Conservation (phyloP, 2,797 vertebrate genomes). For the Aselliscus stoliczkanus region DNA sequence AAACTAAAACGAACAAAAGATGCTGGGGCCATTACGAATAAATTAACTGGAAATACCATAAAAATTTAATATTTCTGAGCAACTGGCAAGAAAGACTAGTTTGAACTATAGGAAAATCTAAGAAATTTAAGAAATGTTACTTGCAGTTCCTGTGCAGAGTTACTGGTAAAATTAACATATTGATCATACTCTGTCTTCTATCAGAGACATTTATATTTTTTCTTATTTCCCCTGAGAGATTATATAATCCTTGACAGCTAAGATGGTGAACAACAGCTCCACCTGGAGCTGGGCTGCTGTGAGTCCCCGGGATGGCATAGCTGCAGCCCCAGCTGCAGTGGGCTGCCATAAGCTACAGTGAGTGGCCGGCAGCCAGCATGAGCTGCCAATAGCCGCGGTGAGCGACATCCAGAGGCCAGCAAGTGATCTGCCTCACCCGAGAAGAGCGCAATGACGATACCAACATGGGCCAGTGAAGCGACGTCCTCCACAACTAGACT, state of each 20-base stretch:
- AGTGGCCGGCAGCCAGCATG: too few species aligned
- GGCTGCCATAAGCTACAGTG: too few species aligned
- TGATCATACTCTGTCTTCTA: background rate
- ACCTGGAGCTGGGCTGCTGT: too few species aligned
- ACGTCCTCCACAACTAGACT: too few species aligned
- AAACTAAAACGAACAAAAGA: slow-evolving; percentile 24
- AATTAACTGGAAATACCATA: background rate
- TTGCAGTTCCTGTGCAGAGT: background rate
- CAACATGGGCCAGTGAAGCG: too few species aligned
- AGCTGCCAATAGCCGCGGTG: too few species aligned
- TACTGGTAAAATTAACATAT: background rate
- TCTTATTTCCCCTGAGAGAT: background rate
- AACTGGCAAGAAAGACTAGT: background rate
- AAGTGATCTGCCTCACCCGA: too few species aligned
- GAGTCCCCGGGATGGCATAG: too few species aligned
- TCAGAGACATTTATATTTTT: background rate
- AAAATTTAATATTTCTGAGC: background rate
- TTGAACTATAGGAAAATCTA: background rate
- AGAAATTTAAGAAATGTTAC: slow-evolving; percentile 8
- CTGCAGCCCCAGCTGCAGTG: too few species aligned
- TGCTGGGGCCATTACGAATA: background rate
- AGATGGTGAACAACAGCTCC: too few species aligned
- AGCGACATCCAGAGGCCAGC: too few species aligned
- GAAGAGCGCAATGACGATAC: too few species aligned
- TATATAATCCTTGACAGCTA: background rate